These are phyloP conservation scores for Dendroctonus ponderosae DNA, from an alignment of 1,140 invertebrate genomes.

Conservation along the genomic window DNA sequence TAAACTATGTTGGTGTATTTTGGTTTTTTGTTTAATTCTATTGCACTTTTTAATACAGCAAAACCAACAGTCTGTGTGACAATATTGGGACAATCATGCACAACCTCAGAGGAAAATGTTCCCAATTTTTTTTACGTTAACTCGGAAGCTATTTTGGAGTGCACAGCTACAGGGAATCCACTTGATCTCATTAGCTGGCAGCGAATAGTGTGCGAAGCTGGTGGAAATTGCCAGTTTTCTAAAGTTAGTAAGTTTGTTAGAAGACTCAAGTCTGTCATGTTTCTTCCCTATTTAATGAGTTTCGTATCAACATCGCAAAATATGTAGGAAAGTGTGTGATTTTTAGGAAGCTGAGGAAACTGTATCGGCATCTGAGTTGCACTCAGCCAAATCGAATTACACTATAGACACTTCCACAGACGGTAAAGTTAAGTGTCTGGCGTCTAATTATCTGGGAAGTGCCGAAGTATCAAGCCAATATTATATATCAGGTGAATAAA, in stretches of 20 bases:
- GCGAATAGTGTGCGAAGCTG: constrained; percentile 6
- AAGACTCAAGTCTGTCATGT: too few species aligned
- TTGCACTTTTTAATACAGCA: neutral
- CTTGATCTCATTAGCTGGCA: constrained; percentile 19
- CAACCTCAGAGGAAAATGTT: neutral
- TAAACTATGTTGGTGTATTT: too few species aligned
- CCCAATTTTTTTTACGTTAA: constrained; percentile 14
- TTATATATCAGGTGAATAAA: constrained; percentile 16
- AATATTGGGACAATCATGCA: neutral
- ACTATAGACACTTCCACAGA: constrained; percentile 7
- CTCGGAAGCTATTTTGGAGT: constrained; percentile 22
- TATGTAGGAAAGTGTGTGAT: too few species aligned
- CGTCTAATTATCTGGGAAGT: constrained; percentile 9
- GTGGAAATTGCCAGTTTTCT: neutral
- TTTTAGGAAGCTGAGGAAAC: too few species aligned
- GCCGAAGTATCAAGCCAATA: constrained; percentile 2
- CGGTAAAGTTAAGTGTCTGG: constrained; percentile 8
- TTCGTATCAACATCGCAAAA: too few species aligned
- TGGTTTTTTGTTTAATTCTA: too few species aligned
- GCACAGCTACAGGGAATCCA: constrained; percentile 27
- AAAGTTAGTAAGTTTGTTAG: neutral
- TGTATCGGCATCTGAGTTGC: too few species aligned
- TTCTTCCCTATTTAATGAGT: too few species aligned
- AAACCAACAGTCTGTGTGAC: constrained; percentile 4
- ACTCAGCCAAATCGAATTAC: neutral